phyloP scores from a whole-genome alignment of 2,797 vertebrate species.

The Periophthalmus magnuspinnatus region DNA sequence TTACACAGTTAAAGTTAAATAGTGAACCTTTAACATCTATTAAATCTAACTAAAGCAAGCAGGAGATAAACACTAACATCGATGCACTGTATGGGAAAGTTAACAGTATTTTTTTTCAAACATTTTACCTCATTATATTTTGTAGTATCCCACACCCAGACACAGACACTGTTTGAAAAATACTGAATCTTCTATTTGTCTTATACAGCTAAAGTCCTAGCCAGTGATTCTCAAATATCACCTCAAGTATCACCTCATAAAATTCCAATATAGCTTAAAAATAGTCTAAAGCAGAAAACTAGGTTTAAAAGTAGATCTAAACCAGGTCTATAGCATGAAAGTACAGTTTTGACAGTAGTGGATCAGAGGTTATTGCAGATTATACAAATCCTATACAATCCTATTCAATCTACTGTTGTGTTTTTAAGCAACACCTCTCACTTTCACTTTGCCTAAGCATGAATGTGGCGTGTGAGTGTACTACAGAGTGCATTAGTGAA shows the following conservation, averaged over 20 bases:
- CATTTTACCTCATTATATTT: neutral
- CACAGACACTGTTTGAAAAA: neutral
- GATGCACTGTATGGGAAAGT: too few species aligned
- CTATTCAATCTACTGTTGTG: too few species aligned
- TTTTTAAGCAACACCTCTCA: too few species aligned
- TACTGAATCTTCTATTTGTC: neutral
- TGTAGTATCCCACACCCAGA: neutral
- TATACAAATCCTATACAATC: too few species aligned
- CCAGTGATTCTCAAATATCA: slow-evolving; percentile 1
- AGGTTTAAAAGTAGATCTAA: too few species aligned
- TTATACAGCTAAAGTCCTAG: too few species aligned
- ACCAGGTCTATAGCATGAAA: neutral
- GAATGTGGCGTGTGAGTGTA: too few species aligned
- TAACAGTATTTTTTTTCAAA: neutral
- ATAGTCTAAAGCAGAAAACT: neutral
- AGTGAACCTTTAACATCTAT: neutral
- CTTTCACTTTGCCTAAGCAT: too few species aligned
- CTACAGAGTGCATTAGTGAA: too few species aligned
- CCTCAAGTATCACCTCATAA: neutral
- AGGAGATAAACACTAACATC: neutral
- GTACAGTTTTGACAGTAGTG: neutral
- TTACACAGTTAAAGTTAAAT: too few species aligned
- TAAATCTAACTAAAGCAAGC: too few species aligned
- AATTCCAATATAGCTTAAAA: neutral
- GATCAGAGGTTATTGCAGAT: too few species aligned